A percentile compares a stretch with the other conserved stretches of the same genome.
phyloP scores from a whole-genome alignment of 2,888 invertebrate species.

The Philaethria dido region DNA sequence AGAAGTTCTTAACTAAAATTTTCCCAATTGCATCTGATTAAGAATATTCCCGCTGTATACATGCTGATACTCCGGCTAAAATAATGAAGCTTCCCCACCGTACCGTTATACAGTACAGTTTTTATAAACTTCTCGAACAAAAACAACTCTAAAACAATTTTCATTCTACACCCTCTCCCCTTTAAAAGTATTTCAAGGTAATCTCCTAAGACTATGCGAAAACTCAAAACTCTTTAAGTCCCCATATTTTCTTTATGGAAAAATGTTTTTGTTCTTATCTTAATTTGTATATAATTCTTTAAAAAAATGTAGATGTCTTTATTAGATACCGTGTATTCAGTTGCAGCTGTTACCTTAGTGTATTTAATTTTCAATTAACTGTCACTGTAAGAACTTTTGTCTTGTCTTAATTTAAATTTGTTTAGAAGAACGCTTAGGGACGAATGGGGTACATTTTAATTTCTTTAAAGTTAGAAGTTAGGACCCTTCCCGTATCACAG shows the following conservation, averaged over 20 bases:
- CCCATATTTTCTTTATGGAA: conserved; percentile 71
- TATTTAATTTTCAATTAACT: conserved; percentile 41
- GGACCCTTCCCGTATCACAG: not conserved
- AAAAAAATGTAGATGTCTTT: conserved; percentile 33
- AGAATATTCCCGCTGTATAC: conserved; percentile 28
- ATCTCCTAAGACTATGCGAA: conserved; percentile 75
- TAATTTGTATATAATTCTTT: conserved; percentile 50
- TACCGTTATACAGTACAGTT: conserved; percentile 36
- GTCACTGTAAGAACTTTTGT: conserved; percentile 39
- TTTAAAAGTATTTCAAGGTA: conserved; percentile 72
- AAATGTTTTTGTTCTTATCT: conserved; percentile 59
- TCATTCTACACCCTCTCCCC: conserved; percentile 54
- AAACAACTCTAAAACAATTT: conserved; percentile 66
- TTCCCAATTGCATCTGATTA: conserved; percentile 11
- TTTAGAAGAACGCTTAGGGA: conserved; percentile 27
- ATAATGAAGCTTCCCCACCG: conserved; percentile 38
- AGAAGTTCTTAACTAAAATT: not conserved
- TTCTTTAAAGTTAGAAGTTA: not conserved
- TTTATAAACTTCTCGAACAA: conserved; percentile 50
- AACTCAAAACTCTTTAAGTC: conserved; percentile 71
- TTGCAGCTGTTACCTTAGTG: conserved; percentile 41
- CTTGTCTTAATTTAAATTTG: conserved; percentile 36
- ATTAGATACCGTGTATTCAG: conserved; percentile 30
- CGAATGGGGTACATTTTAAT: conserved; percentile 24
- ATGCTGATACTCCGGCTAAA: conserved; percentile 26